These are phyloP conservation scores for Phyllopteryx taeniolatus DNA, from an alignment of 2,113 vertebrate genomes.

Conservation along the genomic window DNA sequence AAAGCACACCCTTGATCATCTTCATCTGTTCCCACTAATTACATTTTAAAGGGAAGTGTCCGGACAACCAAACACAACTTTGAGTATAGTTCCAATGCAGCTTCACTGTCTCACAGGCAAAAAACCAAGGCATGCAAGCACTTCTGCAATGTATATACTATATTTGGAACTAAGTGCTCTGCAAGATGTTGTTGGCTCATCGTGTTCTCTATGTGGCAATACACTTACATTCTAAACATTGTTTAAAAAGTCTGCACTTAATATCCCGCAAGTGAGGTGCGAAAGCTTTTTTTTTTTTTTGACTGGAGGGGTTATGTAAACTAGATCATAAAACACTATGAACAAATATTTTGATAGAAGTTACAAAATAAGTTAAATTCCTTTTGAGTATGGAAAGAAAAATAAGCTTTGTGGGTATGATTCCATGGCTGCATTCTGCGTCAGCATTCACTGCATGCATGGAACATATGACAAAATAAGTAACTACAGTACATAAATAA, in stretches of 20 bases:
- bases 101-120: neutral
- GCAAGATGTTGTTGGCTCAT: constrained; percentile 48
- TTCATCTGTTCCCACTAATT: neutral
- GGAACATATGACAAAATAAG: constrained; percentile 69
- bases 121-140: neutral
- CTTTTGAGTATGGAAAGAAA: constrained; percentile 43
- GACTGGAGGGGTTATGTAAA: constrained; percentile 17
- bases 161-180: constrained; percentile 52
- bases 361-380: constrained; percentile 55
- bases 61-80: neutral
- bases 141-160: constrained; percentile 4
- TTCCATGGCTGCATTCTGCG: constrained; percentile 56
- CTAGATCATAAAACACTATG: constrained; percentile 45
- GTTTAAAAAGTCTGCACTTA: constrained; percentile 36
- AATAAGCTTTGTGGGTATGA: constrained; percentile 51
- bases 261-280: constrained; percentile 39
- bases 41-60: constrained; percentile 4
- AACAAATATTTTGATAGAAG: constrained; percentile 53
- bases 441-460: constrained; percentile 64
- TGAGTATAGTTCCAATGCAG: neutral
- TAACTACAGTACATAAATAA: constrained; percentile 64
- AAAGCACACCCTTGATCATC: neutral
- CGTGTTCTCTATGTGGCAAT: constrained; percentile 45
- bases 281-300: constrained; percentile 9
- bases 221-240: constrained; percentile 46